A percentile compares a stretch with the other conserved stretches of the same genome.
phyloP scores from a whole-genome alignment of 2,888 invertebrate species.

The Physocephala rufipes region DNA sequence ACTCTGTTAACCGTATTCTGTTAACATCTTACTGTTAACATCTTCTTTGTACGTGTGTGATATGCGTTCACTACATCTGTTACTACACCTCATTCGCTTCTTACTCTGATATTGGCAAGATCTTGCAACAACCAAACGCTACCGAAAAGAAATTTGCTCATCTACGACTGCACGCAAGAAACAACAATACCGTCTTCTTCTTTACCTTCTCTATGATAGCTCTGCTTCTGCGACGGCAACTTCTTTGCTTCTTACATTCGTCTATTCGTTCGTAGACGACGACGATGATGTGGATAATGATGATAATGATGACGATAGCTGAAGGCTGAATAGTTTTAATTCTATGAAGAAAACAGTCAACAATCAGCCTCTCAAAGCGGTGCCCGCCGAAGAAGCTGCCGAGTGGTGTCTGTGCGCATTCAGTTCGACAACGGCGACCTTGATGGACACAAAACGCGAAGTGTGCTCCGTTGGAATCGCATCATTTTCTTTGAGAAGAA shows the following conservation, averaged over 20 bases:
- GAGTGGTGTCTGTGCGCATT: constrained; percentile 52
- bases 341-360: constrained; percentile 39
- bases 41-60: background rate
- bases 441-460: constrained; percentile 65
- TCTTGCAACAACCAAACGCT: constrained; percentile 32
- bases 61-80: background rate
- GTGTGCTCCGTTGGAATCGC: constrained; percentile 38
- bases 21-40: background rate
- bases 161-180: background rate
- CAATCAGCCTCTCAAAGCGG: constrained; percentile 28
- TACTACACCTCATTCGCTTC: constrained; percentile 11
- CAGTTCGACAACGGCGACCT: constrained; percentile 66
- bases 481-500: constrained; percentile 1
- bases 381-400: constrained; percentile 48
- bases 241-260: constrained; percentile 17
- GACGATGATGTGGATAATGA: no score
- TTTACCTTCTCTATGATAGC: background rate
- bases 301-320: background rate
- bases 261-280: constrained; percentile 32
- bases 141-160: constrained; percentile 31
- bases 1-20: no score
- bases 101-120: background rate
- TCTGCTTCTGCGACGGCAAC: constrained; percentile 9
- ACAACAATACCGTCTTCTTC: background rate
- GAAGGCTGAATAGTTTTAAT: background rate